These are phyloP conservation scores for Nyctereutes procyonoides DNA, from an alignment of 2,113 vertebrate species.

Conservation along the genomic window DNA sequence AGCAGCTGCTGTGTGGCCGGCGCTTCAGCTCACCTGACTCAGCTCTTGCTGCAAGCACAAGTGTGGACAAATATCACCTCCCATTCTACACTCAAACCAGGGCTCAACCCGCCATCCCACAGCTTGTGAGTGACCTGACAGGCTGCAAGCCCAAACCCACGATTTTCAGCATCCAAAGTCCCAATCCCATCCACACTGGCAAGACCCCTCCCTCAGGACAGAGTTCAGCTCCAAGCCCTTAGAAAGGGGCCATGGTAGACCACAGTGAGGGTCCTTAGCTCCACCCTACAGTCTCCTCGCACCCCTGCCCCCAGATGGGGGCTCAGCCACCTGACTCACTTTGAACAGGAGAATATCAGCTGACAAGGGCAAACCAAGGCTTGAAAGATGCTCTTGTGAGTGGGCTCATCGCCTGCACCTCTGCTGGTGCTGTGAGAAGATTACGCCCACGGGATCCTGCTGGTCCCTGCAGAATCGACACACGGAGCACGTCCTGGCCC, in stretches of 20 bases:
- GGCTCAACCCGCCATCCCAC: not conserved
- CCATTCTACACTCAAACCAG: not conserved
- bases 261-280: not conserved
- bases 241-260: no score
- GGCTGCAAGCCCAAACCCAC: not conserved
- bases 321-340: not conserved
- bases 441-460: rapidly evolving
- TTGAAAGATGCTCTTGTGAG: not conserved
- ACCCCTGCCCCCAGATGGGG: rapidly evolving
- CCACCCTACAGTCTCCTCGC: not conserved
- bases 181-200: no score
- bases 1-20: not conserved
- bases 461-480: not conserved
- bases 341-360: not conserved
- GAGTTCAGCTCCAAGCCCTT: not conserved
- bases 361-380: not conserved
- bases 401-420: no score
- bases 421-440: not conserved
- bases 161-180: not conserved
- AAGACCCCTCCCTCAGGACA: no score
- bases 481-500: rapidly evolving
- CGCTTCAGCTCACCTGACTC: rapidly evolving
- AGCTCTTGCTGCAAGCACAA: not conserved
- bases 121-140: not conserved
- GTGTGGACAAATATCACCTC: no score